Percentiles rank a stretch among this genome's conserved stretches.
Conservation (phyloP, 2,797 vertebrate genomes). For the Atherinosoma microstoma region DNA sequence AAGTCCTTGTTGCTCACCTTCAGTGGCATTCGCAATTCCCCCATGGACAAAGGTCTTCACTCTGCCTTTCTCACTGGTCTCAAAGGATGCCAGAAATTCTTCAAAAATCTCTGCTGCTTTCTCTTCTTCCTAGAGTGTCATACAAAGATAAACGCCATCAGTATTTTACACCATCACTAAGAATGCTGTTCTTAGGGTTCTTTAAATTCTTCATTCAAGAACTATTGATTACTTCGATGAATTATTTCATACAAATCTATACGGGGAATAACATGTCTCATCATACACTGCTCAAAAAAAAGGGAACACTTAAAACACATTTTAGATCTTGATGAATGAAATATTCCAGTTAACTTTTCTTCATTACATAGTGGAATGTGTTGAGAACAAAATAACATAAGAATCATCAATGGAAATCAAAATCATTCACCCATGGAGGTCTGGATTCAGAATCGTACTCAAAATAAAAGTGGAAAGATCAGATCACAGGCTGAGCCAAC, state of each 20-base stretch:
- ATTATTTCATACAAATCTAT: not conserved
- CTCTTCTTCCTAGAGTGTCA: slow-evolving; percentile 81
- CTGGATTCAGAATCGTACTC: too few species aligned
- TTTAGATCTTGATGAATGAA: too few species aligned
- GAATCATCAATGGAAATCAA: too few species aligned
- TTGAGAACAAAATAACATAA: too few species aligned
- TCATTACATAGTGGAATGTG: too few species aligned
- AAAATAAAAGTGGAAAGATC: too few species aligned
- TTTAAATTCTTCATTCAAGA: not conserved
- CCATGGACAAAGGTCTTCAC: slow-evolving; percentile 87
- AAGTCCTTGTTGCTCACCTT: slow-evolving; percentile 72
- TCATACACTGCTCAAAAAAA: too few species aligned
- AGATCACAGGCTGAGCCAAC: too few species aligned
- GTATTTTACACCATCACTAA: not conserved
- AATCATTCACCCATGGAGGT: too few species aligned
- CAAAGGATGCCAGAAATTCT: slow-evolving; percentile 87
- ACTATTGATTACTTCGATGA: not conserved
- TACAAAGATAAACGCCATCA: not conserved
- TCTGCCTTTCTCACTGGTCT: slow-evolving; percentile 77
- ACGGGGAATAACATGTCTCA: not conserved
- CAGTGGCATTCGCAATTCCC: slow-evolving; percentile 86
- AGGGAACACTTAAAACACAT: too few species aligned
- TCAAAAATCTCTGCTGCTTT: slow-evolving; percentile 89
- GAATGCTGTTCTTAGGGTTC: not conserved
- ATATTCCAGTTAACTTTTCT: too few species aligned